Base-by-base conservation (phyloP, 2,797 vertebrate species). In the Pangasius mekongensis region DNA sequence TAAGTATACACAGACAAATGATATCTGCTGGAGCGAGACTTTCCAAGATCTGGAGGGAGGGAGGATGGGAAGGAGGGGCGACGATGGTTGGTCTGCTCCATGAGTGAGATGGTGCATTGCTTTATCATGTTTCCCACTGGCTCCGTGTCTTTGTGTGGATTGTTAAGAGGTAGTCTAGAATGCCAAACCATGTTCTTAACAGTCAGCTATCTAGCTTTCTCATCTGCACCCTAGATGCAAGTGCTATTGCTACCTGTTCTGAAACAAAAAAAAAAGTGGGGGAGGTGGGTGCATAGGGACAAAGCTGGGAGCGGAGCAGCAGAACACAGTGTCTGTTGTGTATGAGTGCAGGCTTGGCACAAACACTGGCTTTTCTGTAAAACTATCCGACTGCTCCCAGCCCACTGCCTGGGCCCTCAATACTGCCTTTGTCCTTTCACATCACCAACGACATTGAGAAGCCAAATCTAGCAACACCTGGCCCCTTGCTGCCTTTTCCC, bases 301-400 rank as follows among this genome's bases (percentile, higher is more conserved):
- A 96, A 96, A 95, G 95, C 94, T 89, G 91, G 86, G 91, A 91
- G 94, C 93, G 93, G 93, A 92, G 93, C 93, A 93, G 93, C 92
- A 94, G 96, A 96, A 96, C 96, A 96, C 95, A 95, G 96, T 94
- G 92, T 94, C 95, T 95, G 95, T 96, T 96, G 95, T 96, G 92
- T 93, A 91, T 92, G 92, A 92, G 93, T 94, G 94, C 92, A 94
- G 91, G 92, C 93, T 95, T 96, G 95, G 95, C 95, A 95, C 93
- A 94, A 95, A 95, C 94, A 94, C 93, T 91, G 88, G 94, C 92
- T 91, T 84, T 92, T 93, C 94, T 96, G 96, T 96, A 96, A 96
- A 95, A 95, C 94, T 95, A 96, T 96, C 95, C 95, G 94, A 93
- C 94, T 94, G 92, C 94, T 95, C 94, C 92, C 90, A 94, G 93